phyloP scores from a whole-genome alignment of 2,888 invertebrate genomes.

The Dorcus hopei region DNA sequence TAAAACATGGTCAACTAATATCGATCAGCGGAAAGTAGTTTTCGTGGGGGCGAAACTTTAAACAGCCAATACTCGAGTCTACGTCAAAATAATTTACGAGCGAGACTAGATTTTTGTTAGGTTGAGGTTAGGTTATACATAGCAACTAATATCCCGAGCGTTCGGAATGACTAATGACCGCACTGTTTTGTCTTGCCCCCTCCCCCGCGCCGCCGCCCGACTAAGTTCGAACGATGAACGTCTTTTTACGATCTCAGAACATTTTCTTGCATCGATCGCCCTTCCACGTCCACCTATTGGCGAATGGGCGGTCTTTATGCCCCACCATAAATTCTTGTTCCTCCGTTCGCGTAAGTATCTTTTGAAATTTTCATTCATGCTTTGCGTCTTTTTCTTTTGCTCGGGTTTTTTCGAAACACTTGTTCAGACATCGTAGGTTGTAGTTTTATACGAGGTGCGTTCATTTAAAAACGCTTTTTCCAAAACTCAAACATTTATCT shows the following conservation, averaged over 20 bases:
- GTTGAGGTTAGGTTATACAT: conserved; percentile 48
- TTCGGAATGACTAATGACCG: conserved; percentile 50
- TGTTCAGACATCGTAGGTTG: neutral
- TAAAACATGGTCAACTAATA: conserved; percentile 28
- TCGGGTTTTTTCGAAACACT: conserved; percentile 8
- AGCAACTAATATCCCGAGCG: conserved; percentile 48
- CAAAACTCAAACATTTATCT: no score
- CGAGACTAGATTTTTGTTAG: conserved; percentile 48
- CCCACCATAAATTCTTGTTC: conserved; percentile 39
- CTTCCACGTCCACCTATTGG: conserved; percentile 41
- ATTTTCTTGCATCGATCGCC: conserved; percentile 51
- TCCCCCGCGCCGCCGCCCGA: conserved; percentile 13
- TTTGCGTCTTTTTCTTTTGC: conserved; percentile 6
- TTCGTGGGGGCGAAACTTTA: conserved; percentile 34
- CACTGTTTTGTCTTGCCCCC: conserved; percentile 38
- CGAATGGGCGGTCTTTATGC: conserved; percentile 42
- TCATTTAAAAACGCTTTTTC: no score
- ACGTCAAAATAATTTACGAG: conserved; percentile 51
- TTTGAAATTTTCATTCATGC: conserved; percentile 32
- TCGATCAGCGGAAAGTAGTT: conserved; percentile 41
- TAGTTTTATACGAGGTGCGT: no score
- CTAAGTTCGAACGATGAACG: conserved; percentile 48
- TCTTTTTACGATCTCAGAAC: conserved; percentile 52
- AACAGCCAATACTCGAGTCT: conserved; percentile 43
- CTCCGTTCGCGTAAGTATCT: conserved; percentile 30